Conservation (phyloP, 2,797 vertebrate species). For the Saxicola maurus region DNA sequence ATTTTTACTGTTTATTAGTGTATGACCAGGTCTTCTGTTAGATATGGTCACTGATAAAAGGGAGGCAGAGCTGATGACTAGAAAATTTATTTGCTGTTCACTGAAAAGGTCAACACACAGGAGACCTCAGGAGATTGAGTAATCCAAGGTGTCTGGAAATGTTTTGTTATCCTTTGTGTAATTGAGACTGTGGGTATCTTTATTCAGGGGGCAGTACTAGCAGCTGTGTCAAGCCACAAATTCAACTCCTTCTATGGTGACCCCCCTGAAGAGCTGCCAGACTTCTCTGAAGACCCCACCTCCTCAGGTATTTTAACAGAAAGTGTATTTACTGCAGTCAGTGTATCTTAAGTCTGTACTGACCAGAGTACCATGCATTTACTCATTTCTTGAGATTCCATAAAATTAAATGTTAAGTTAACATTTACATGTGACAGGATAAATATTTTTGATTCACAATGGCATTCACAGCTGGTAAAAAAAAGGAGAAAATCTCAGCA, state of each 20-base stretch:
- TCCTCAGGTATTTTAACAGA: constrained; percentile 86
- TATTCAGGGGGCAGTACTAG: constrained; percentile 91
- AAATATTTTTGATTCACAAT: neutral
- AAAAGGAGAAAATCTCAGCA: neutral
- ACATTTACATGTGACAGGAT: neutral
- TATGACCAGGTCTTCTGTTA: neutral
- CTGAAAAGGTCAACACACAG: neutral
- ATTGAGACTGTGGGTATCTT: constrained; percentile 44
- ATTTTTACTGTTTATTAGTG: neutral
- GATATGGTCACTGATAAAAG: neutral
- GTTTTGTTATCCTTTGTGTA: constrained; percentile 13
- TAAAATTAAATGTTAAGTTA: neutral
- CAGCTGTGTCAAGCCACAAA: constrained; percentile 98
- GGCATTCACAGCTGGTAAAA: neutral
- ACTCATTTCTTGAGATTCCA: neutral
- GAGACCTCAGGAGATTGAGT: neutral
- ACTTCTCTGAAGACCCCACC: constrained; percentile 94
- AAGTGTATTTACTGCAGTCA: neutral
- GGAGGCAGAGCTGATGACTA: neutral
- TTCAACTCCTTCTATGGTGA: constrained; percentile 97
- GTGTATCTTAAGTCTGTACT: neutral
- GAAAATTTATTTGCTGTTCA: neutral
- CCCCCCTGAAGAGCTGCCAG: constrained; percentile 93
- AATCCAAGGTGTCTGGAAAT: neutral
- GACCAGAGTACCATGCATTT: neutral